Conservation (phyloP, 1,140 invertebrate species). For the Trinorchestia longiramus region DNA sequence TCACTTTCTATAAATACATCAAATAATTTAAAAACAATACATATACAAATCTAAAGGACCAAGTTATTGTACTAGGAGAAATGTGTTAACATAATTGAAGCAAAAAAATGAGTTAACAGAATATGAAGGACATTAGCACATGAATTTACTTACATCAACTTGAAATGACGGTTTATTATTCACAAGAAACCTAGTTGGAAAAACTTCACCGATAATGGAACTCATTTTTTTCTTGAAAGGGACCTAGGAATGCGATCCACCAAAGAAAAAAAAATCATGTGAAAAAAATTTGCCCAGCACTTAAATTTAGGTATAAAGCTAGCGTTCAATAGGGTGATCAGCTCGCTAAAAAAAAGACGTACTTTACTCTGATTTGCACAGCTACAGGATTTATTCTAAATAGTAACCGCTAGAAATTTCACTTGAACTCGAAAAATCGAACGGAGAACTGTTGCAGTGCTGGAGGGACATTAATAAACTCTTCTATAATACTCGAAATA, state of each 20-base stretch:
- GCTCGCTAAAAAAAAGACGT: background rate
- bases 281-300: background rate
- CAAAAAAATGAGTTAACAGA: no score
- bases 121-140: no score
- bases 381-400: conserved; percentile 11
- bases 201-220: background rate
- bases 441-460: conserved; percentile 27
- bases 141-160: no score
- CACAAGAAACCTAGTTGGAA: background rate
- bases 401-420: conserved; percentile 54
- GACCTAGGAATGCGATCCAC: background rate
- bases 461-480: conserved; percentile 50
- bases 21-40: no score
- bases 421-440: conserved; percentile 41
- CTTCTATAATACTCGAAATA: background rate
- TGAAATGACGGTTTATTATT: no score
- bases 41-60: no score
- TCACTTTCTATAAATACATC: no score
- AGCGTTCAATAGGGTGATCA: background rate
- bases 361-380: background rate
- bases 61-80: no score
- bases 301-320: background rate
- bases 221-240: background rate
- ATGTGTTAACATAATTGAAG: no score
- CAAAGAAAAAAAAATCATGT: background rate